phyloP scores from a whole-genome alignment of 2,888 invertebrate species.

The Petrophora chlorosata region DNA sequence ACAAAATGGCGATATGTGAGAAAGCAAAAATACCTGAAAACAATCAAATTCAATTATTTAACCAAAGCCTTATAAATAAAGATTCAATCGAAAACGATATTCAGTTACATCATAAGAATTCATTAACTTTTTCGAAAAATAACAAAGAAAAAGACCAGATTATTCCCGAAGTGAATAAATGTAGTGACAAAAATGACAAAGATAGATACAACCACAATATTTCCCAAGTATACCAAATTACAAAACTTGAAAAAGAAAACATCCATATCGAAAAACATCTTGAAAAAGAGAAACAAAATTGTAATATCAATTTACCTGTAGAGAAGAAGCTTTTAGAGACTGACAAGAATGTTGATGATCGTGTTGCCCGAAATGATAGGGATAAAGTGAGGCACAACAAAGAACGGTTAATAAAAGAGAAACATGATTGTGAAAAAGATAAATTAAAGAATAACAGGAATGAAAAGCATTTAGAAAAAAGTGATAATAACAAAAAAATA shows the following conservation, averaged over 20 bases:
- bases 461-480: constrained; percentile 50
- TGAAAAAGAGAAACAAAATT: constrained; percentile 62
- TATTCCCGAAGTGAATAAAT: constrained; percentile 36
- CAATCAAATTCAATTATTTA: constrained; percentile 25
- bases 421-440: constrained; percentile 63
- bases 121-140: constrained; percentile 53
- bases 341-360: constrained; percentile 70
- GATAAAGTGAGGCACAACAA: constrained; percentile 65
- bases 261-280: constrained; percentile 68
- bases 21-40: constrained; percentile 27
- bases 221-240: constrained; percentile 49
- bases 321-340: constrained; percentile 52
- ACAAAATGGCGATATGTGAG: constrained; percentile 36
- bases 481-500: constrained; percentile 56
- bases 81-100: constrained; percentile 56
- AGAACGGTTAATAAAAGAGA: constrained; percentile 70
- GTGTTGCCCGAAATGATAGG: constrained; percentile 63
- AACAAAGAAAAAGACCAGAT: constrained; percentile 52
- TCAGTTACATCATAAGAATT: constrained; percentile 52
- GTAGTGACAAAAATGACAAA: constrained; percentile 46
- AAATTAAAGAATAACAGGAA: constrained; percentile 59
- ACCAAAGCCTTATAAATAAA: constrained; percentile 41
- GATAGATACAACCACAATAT: constrained; percentile 53
- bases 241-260: constrained; percentile 72
- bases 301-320: constrained; percentile 13